Conservation (phyloP, 2,113 vertebrate genomes). For the Chaetura pelagica region DNA sequence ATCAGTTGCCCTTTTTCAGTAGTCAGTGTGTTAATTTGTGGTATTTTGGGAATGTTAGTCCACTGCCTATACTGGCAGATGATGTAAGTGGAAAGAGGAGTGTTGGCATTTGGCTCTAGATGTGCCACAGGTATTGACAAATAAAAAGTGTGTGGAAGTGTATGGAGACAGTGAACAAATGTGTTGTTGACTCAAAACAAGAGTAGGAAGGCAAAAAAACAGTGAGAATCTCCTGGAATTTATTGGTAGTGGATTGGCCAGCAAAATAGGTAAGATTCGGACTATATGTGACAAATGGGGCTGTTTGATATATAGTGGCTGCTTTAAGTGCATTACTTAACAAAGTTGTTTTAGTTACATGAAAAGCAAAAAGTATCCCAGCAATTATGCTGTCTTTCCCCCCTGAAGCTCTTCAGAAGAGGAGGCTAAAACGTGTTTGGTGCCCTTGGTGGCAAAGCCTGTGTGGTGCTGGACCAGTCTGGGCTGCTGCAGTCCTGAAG, state of each 20-base stretch:
- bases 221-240: neutral
- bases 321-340: neutral
- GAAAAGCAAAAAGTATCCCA: neutral
- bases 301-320: neutral
- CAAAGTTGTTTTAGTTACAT: neutral
- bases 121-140: neutral
- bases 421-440: neutral
- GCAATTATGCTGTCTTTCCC: fast-evolving
- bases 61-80: neutral
- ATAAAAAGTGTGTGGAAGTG: neutral
- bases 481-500: neutral
- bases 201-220: neutral
- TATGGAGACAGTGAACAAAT: neutral
- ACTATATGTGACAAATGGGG: neutral
- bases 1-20: neutral
- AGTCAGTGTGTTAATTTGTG: neutral
- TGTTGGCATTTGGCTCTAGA: neutral
- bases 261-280: neutral
- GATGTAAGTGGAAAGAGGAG: neutral
- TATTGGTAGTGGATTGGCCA: neutral
- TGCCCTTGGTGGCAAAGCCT: fast-evolving
- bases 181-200: neutral
- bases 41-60: neutral
- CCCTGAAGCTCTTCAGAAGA: neutral
- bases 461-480: neutral